phyloP scores from a whole-genome alignment of 2,888 invertebrate species.

The Thumatha senex region DNA sequence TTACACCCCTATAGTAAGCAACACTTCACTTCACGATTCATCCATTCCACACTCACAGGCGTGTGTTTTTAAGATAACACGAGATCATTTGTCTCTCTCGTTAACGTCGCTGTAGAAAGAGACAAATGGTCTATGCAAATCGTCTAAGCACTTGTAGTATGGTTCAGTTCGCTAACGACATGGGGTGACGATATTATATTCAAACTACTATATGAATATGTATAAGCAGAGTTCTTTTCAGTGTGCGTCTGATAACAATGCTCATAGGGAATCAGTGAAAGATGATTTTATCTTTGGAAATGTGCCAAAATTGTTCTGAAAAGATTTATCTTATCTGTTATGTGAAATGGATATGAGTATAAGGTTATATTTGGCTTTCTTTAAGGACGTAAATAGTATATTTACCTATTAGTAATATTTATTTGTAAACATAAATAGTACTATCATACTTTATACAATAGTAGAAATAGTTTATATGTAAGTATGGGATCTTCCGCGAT shows the following conservation, averaged over 20 bases:
- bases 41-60: constrained; percentile 4
- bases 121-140: constrained; percentile 46
- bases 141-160: constrained; percentile 46
- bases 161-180: constrained; percentile 55
- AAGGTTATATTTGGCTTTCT: no score
- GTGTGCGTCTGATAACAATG: constrained; percentile 10
- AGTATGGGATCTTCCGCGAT: no score
- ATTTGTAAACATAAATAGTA: background rate
- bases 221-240: constrained; percentile 14
- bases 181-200: constrained; percentile 47
- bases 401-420: background rate
- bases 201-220: constrained; percentile 17
- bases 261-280: constrained; percentile 12
- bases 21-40: constrained; percentile 7
- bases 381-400: no score
- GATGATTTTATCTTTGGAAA: constrained; percentile 8
- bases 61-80: constrained; percentile 34
- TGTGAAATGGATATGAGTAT: no score
- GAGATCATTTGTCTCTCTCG: constrained; percentile 18
- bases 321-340: no score
- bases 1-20: background rate
- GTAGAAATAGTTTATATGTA: no score
- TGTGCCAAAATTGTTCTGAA: background rate
- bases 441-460: background rate
- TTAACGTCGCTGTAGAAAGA: constrained; percentile 12